Evolutionary conservation across 2,888 invertebrate genomes (phyloP), one percentile per base, ranked within the genome.

Genomic region (Plusia festucae): DNA sequence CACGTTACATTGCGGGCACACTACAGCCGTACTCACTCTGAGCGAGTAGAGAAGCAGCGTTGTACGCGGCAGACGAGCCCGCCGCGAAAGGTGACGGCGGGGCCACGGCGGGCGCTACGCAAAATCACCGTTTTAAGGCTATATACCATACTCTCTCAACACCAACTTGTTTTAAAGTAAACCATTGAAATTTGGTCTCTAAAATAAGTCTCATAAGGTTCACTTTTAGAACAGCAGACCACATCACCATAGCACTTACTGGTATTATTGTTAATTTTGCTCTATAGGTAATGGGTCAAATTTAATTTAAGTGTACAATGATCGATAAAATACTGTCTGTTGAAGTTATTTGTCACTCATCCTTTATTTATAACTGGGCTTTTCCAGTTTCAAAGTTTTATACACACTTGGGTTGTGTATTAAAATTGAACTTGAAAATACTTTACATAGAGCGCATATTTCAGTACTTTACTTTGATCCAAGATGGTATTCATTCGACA

Each of bases 11-110:
- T 34, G 30, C 68, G 51, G 62, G 57, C 60, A 60, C 49, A 71
- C 65, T 70, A 70, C 60, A 68, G 60, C 72, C 63, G 80, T 90
- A 97, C 97, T 97, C 97, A 98, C 97, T 97, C 96, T 97, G 97
- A 93, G 97, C 97, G 93, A 98, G 96, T 90, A 98, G 96, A 88
- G 97, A 97, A 90, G 97, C 97, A 87, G 97, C 97, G 96, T 96
- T 97, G 93, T 96, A 96, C 59, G 96, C 96, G 85, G 92, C 85
- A 51, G 92, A 85, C 70, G 94, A 88, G 88, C 95, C 89, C 70
- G 95, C 95, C 73, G 90, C 88, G 84, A 85, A 90, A 55, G 88
- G 85, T 69, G 89, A 80, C 71, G 88, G 82, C 68, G 82, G 76
- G 61, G 79, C 82, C 70, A 82, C 74, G 75, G 82, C 81, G 63